Evolutionary conservation across 2,888 invertebrate genomes (phyloP), one percentile per base, ranked within the genome.

Genomic region (Dynastes hyllus): DNA sequence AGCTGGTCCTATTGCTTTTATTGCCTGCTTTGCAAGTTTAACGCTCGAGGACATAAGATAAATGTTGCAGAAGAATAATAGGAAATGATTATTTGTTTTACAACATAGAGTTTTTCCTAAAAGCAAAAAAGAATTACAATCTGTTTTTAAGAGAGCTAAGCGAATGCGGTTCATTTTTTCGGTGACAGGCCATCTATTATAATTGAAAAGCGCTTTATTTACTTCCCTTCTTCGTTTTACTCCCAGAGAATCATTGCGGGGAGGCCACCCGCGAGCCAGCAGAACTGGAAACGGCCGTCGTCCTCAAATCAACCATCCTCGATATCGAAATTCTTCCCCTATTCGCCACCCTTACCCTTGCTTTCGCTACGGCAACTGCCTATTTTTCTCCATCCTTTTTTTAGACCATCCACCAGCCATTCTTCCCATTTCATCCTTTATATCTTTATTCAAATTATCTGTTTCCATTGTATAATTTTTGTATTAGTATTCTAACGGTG

Each of bases 101-200:
- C 32, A 9, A 32, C 50, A n/a, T 61, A 45, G 40, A 40, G 27
- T 73, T 73, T 55, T 45, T n/a, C 32, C 22, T 9, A 45, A 29
- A 37, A 55, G 13, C 13, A 11, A 22, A 61, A 61, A 73, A 61
- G 61, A 61, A 58, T 45, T 61, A 61, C 73, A 78, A 78, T 75
- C 73, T 78, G 66, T 66, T 75, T 78, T 78, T 55, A 66, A 75
- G 29, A 63, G 73, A 55, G 66, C 73, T 40, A 66, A 40, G 73
- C 65, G 71, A 63, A 40, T 63, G 73, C 22, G 77, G 81, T 80
- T 81, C 79, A 81, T 81, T 82, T 82, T 82, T 81, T 78, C 77
- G 51, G n/a, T 61, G 81, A 82, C 81, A 81, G 81, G 80, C 79
- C 81, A 81, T 81, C 81, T 80, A 81, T 82, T 81, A 82, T 82